Conservation (phyloP, 2,797 vertebrate genomes). For the Menidia menidia region DNA sequence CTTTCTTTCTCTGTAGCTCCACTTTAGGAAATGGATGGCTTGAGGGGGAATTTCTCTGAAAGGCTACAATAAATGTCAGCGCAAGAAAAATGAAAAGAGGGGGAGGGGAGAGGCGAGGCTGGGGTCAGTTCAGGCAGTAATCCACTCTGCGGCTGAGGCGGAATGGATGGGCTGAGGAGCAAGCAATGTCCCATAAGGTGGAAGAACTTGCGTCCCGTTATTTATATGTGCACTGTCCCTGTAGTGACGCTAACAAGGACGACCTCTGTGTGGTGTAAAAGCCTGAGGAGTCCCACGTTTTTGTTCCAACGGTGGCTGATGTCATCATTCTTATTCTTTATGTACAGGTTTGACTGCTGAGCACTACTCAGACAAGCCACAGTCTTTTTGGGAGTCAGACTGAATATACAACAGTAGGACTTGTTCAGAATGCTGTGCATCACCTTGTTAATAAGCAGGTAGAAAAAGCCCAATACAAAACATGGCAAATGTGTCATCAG, state of each 20-base stretch:
- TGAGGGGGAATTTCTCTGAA: constrained; percentile 79
- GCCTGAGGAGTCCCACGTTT: constrained; percentile 18
- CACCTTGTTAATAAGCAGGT: not conserved
- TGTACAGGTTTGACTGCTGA: not conserved
- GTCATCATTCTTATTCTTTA: constrained; percentile 15
- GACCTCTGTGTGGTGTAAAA: constrained; percentile 18
- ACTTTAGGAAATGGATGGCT: constrained; percentile 84
- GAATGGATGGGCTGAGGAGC: constrained; percentile 60
- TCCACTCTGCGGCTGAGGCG: constrained; percentile 71
- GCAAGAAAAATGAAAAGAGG: constrained; percentile 70
- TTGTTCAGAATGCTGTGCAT: not conserved
- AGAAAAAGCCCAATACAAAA: not conserved
- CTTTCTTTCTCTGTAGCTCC: constrained; percentile 61
- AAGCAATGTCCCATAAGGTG: constrained; percentile 55
- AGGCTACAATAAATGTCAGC: constrained; percentile 84
- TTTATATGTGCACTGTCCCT: constrained; percentile 48
- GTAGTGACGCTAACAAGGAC: constrained; percentile 50
- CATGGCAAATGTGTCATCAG: not conserved
- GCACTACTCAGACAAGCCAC: not conserved
- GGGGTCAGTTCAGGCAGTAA: constrained; percentile 72
- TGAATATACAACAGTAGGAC: not conserved
- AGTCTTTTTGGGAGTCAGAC: not conserved
- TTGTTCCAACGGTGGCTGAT: constrained; percentile 9
- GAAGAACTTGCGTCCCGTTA: constrained; percentile 65
- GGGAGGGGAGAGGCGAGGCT: constrained; percentile 48